phyloP scores from a whole-genome alignment of 2,113 vertebrate genomes.

The Psephotus haematonotus region DNA sequence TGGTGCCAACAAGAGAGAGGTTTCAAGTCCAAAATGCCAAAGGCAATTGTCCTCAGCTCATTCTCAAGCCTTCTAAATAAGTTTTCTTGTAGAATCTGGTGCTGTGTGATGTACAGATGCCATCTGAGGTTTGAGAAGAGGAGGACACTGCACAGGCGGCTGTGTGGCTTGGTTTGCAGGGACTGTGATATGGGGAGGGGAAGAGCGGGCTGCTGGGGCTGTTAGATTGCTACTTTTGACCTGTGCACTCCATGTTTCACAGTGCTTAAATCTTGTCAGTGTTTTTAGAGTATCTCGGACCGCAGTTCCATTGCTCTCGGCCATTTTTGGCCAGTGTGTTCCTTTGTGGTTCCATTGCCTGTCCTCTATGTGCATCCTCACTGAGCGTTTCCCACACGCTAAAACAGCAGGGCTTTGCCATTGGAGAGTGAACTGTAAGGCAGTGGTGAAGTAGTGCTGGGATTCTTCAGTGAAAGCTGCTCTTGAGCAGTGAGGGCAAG shows the following conservation, averaged over 20 bases:
- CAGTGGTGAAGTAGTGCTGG: neutral
- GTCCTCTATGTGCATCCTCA: neutral
- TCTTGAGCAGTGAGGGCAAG: neutral
- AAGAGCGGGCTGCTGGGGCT: neutral
- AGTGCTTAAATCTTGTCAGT: neutral
- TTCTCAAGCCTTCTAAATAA: neutral
- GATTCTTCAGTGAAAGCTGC: neutral
- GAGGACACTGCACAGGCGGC: neutral
- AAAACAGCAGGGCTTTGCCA: neutral
- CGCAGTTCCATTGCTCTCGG: neutral
- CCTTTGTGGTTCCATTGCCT: neutral
- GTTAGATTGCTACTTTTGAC: neutral
- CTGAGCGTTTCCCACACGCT: neutral
- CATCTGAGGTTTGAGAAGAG: neutral
- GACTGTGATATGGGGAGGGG: neutral
- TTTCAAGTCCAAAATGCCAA: neutral
- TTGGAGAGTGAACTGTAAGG: neutral
- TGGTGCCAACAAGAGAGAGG: neutral
- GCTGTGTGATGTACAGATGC: neutral
- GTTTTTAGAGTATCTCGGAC: neutral
- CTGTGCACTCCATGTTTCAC: no score
- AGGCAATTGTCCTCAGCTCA: fast-evolving
- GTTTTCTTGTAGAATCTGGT: neutral
- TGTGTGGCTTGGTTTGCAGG: neutral
- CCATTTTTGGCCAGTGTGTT: neutral